phyloP scores from a whole-genome alignment of 2,113 vertebrate species.

The Oreochromis aureus region DNA sequence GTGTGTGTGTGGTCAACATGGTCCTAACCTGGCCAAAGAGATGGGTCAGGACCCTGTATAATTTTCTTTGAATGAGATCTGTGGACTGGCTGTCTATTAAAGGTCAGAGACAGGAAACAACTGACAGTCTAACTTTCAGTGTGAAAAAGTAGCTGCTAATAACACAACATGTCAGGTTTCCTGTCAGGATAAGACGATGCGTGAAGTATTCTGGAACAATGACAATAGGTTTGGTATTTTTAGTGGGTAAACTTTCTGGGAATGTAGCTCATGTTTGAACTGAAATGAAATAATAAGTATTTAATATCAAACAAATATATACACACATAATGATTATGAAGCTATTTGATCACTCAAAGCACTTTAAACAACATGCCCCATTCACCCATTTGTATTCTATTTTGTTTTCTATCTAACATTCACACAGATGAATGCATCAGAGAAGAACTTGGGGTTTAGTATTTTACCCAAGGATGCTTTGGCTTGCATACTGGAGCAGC shows the following conservation, averaged over 20 bases:
- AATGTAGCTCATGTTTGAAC: not conserved
- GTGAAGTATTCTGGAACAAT: not conserved
- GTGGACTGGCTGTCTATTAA: conserved; percentile 45
- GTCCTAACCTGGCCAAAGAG: conserved; percentile 54
- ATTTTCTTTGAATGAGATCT: conserved; percentile 27
- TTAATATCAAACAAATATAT: not conserved
- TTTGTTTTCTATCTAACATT: not conserved
- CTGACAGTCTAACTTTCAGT: conserved; percentile 40
- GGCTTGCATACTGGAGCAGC: too few species aligned
- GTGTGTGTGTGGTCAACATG: conserved; percentile 18
- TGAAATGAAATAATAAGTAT: not conserved
- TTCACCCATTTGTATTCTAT: not conserved
- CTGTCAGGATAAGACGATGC: not conserved
- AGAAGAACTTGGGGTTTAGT: not conserved
- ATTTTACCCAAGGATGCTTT: not conserved
- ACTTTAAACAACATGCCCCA: not conserved
- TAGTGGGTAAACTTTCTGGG: not conserved
- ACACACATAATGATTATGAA: not conserved
- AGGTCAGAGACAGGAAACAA: conserved; percentile 54
- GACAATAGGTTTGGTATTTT: not conserved
- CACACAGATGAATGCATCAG: not conserved
- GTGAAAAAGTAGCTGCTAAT: conserved; percentile 22
- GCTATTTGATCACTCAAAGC: not conserved
- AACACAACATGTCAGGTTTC: not conserved
- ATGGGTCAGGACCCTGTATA: not conserved